Conservation (phyloP, 1,140 invertebrate genomes). For the Latrodectus geometricus region DNA sequence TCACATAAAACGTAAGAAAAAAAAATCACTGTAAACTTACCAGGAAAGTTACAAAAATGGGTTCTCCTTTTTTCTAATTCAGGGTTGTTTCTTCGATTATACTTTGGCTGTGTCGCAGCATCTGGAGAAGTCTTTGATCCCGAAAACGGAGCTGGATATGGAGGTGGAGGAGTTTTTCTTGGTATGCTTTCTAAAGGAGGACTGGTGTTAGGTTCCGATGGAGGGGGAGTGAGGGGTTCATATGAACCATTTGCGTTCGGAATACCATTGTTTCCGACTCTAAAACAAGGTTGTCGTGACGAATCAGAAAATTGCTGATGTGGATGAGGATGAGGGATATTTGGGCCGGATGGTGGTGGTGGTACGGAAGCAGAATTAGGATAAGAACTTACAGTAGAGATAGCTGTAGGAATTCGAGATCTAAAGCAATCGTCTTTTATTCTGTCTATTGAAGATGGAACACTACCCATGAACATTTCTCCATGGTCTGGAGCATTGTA, state of each 20-base stretch:
- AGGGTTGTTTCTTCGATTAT: slow-evolving; percentile 95
- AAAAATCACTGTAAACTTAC: slow-evolving; percentile 73
- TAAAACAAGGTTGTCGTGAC: slow-evolving; percentile 19
- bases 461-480: slow-evolving; percentile 44
- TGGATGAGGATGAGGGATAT: slow-evolving; percentile 26
- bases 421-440: slow-evolving; percentile 57
- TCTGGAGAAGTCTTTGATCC: slow-evolving; percentile 10
- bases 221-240: slow-evolving; percentile 81
- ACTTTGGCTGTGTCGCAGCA: slow-evolving; percentile 36
- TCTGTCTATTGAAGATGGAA: neutral
- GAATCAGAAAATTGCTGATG: slow-evolving; percentile 40
- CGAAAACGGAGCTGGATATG: slow-evolving; percentile 51
- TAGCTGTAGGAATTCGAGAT: slow-evolving; percentile 21
- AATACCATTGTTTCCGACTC: slow-evolving; percentile 9
- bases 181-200: slow-evolving; percentile 45
- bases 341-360: slow-evolving; percentile 12
- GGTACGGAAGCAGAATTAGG: slow-evolving; percentile 25
- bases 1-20: no score
- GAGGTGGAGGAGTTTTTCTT: slow-evolving; percentile 56
- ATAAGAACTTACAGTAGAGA: slow-evolving; percentile 14
- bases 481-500: slow-evolving; percentile 31
- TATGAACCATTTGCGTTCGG: slow-evolving; percentile 58
- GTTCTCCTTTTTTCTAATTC: slow-evolving; percentile 94
- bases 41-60: slow-evolving; percentile 94
- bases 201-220: slow-evolving; percentile 79